These are phyloP conservation scores for Otus scops DNA, from an alignment of 2,797 vertebrate genomes.

Conservation along the genomic window DNA sequence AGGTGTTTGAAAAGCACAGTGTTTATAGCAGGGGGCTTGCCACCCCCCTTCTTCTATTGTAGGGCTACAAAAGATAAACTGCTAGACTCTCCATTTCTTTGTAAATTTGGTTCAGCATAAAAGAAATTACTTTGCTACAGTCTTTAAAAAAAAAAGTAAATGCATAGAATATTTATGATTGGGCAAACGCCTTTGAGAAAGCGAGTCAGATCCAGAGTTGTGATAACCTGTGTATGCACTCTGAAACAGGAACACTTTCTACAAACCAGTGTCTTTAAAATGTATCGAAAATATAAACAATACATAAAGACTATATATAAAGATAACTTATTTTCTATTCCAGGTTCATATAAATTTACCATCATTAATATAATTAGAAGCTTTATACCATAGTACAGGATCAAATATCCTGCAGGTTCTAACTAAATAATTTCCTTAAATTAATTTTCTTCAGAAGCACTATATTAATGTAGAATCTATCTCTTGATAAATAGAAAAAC, in stretches of 20 bases:
- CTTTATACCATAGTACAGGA: neutral
- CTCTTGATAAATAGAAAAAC: neutral
- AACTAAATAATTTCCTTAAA: neutral
- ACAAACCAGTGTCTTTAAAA: constrained; percentile 2
- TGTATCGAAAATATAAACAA: constrained; percentile 49
- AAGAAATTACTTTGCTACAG: neutral
- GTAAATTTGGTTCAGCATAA: neutral
- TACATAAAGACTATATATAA: neutral
- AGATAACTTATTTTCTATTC: constrained; percentile 5
- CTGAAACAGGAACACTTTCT: neutral
- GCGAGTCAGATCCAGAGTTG: constrained; percentile 37
- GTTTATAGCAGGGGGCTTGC: constrained; percentile 5
- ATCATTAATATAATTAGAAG: neutral
- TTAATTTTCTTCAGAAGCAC: neutral
- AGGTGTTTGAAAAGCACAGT: constrained; percentile 53
- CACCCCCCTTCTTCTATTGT: neutral
- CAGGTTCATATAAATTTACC: constrained; percentile 35
- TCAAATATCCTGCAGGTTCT: neutral
- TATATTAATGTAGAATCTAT: neutral
- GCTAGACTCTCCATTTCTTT: neutral
- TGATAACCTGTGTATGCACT: neutral
- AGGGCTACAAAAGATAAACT: constrained; percentile 25
- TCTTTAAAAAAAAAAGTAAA: neutral
- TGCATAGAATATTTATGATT: neutral
- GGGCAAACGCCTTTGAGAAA: constrained; percentile 44